Evolutionary conservation across 2,113 vertebrate species (phyloP).

Genomic region (Pipa parva): DNA sequence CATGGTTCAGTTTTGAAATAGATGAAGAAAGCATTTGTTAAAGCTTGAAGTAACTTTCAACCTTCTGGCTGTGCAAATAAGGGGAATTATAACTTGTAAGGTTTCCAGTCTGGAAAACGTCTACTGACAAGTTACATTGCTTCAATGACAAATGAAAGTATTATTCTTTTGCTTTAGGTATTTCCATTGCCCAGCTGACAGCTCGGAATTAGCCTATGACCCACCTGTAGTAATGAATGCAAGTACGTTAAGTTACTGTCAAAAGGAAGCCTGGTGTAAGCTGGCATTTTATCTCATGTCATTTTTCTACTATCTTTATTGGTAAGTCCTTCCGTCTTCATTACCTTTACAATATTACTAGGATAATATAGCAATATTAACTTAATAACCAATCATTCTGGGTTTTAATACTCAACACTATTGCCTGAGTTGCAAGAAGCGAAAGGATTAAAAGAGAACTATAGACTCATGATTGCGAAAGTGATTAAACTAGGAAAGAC

Average conservation of each 20-base stretch:
- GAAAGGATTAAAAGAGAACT: too few relatives aligned
- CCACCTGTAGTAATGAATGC: slow-evolving; percentile 92
- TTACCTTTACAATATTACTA: neutral
- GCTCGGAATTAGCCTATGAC: slow-evolving; percentile 89
- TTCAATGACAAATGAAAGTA: too few relatives aligned
- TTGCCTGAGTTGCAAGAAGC: neutral
- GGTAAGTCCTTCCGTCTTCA: too few relatives aligned
- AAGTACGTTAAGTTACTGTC: slow-evolving; percentile 91
- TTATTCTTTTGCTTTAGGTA: slow-evolving; percentile 70
- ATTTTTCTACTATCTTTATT: slow-evolving; percentile 99
- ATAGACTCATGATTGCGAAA: too few relatives aligned
- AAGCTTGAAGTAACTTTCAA: too few relatives aligned
- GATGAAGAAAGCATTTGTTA: too few relatives aligned
- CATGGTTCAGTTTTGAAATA: too few relatives aligned
- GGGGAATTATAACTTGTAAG: too few relatives aligned
- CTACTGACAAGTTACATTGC: too few relatives aligned
- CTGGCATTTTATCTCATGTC: slow-evolving; percentile 96
- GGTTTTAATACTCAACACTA: neutral
- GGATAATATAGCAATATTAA: neutral
- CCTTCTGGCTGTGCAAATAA: too few relatives aligned
- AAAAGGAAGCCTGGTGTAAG: slow-evolving; percentile 98
- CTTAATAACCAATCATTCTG: neutral
- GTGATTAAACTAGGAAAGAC: too few relatives aligned
- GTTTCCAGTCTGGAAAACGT: too few relatives aligned
- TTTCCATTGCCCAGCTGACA: slow-evolving; percentile 92